A percentile compares a stretch with the other conserved stretches of the same genome.
Evolutionary conservation across 2,888 invertebrate genomes (phyloP).

Genomic region (Himalopsyche japonica): DNA sequence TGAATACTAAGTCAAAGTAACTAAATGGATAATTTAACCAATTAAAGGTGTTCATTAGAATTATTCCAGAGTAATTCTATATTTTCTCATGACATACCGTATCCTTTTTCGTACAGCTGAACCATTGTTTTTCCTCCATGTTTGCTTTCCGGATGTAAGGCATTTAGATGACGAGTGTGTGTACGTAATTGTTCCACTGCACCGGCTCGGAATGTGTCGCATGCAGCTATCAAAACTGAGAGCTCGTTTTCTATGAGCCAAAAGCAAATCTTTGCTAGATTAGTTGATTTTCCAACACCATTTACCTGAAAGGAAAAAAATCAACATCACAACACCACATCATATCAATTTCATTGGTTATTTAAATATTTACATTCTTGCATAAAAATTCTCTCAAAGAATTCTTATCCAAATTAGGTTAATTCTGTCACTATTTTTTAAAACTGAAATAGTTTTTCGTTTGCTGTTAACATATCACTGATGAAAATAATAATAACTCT

Average conservation of each 20-base stretch:
- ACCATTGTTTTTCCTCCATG: slow-evolving; percentile 81
- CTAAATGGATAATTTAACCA: no score
- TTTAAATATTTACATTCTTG: neutral
- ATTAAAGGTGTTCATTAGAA: no score
- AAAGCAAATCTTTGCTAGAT: slow-evolving; percentile 98
- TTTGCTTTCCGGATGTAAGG: slow-evolving; percentile 80
- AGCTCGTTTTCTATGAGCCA: slow-evolving; percentile 98
- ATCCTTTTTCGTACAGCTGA: slow-evolving; percentile 96
- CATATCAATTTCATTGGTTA: neutral
- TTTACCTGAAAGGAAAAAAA: slow-evolving; percentile 62
- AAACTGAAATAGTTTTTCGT: no score
- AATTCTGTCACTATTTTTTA: no score
- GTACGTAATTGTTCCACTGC: slow-evolving; percentile 98
- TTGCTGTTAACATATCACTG: no score
- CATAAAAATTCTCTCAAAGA: no score
- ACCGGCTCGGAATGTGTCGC: slow-evolving; percentile 98
- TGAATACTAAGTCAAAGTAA: no score
- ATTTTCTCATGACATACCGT: slow-evolving; percentile 58
- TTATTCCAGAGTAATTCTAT: neutral
- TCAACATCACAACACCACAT: neutral
- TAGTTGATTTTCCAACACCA: slow-evolving; percentile 98
- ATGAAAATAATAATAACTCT: no score
- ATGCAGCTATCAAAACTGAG: slow-evolving; percentile 95
- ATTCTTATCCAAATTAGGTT: no score
- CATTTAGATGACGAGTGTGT: slow-evolving; percentile 89